phyloP scores from a whole-genome alignment of 2,113 vertebrate genomes.

The Xiphophorus couchianus region DNA sequence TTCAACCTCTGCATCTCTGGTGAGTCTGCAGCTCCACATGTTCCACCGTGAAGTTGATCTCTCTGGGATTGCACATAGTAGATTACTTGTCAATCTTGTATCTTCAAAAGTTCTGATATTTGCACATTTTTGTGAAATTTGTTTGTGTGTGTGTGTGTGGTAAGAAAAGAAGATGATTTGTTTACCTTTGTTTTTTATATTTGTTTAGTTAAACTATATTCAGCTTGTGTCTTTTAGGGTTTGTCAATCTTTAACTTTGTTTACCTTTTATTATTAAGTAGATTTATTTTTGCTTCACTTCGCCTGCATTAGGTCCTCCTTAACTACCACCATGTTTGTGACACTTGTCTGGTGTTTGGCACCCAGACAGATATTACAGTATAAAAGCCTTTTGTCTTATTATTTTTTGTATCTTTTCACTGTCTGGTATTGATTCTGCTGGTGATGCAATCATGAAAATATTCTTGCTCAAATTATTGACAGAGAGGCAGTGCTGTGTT shows the following conservation, averaged over 20 bases:
- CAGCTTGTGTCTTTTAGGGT: too few species aligned
- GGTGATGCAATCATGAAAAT: background rate
- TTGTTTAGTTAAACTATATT: too few species aligned
- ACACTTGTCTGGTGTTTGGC: too few species aligned
- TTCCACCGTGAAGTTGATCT: slow-evolving; percentile 14
- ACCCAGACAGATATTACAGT: background rate
- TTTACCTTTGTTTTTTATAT: too few species aligned
- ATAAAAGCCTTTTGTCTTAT: background rate
- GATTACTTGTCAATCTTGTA: background rate
- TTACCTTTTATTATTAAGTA: too few species aligned
- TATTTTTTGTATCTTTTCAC: background rate
- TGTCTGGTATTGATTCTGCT: background rate
- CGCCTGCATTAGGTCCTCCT: too few species aligned
- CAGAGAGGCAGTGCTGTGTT: background rate
- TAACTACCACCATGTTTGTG: too few species aligned
- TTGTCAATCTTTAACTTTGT: too few species aligned
- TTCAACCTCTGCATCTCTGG: slow-evolving; percentile 71
- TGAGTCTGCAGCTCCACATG: slow-evolving; percentile 26
- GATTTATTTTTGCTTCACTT: too few species aligned
- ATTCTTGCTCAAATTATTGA: background rate
- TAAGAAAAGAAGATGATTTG: too few species aligned
- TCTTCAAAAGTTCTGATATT: background rate
- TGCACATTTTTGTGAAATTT: too few species aligned
- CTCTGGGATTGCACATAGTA: background rate
- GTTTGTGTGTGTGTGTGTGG: too few species aligned